A percentile compares a stretch with the other conserved stretches of the same genome.
These are phyloP conservation scores for Plutomurus gul DNA, from an alignment of 1,140 invertebrate species.

Conservation along the genomic window DNA sequence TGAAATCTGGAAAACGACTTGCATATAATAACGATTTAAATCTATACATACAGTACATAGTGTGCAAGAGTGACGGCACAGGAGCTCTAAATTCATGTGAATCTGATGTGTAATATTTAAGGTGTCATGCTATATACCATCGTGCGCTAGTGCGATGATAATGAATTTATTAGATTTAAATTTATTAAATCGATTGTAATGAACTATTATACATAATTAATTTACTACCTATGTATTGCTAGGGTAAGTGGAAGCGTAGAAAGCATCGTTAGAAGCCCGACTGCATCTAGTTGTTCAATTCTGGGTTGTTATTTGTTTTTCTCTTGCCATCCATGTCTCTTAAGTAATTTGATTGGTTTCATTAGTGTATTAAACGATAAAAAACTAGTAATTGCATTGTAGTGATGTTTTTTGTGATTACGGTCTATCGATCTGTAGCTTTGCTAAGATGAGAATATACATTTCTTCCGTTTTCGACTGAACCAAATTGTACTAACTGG, in stretches of 20 bases:
- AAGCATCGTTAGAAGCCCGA: slow-evolving; percentile 2
- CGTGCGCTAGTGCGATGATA: slow-evolving; percentile 13
- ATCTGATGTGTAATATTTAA: slow-evolving; percentile 16
- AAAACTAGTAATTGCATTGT: not conserved
- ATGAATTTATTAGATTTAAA: slow-evolving; percentile 16
- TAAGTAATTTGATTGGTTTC: slow-evolving; percentile 6
- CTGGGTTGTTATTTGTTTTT: slow-evolving; percentile 9
- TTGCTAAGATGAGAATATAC: not conserved
- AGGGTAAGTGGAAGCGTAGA: slow-evolving; percentile 4
- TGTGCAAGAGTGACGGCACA: slow-evolving; percentile 1
- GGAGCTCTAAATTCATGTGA: slow-evolving; percentile 13
- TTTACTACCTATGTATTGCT: slow-evolving; percentile 8
- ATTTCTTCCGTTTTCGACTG: slow-evolving; percentile 17
- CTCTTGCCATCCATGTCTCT: slow-evolving; percentile 24
- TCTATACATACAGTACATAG: slow-evolving; percentile 6
- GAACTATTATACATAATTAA: slow-evolving; percentile 4
- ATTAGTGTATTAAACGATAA: not conserved
- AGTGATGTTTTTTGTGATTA: slow-evolving; percentile 12
- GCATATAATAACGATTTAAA: not conserved
- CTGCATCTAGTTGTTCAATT: slow-evolving; percentile 24
- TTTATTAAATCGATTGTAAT: slow-evolving; percentile 12
- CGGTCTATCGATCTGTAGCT: not conserved
- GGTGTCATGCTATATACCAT: not conserved
- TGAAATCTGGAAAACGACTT: not conserved
- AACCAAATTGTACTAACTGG: slow-evolving; percentile 5